phyloP scores from a whole-genome alignment of 2,113 vertebrate genomes.

The Gymnogyps californianus region DNA sequence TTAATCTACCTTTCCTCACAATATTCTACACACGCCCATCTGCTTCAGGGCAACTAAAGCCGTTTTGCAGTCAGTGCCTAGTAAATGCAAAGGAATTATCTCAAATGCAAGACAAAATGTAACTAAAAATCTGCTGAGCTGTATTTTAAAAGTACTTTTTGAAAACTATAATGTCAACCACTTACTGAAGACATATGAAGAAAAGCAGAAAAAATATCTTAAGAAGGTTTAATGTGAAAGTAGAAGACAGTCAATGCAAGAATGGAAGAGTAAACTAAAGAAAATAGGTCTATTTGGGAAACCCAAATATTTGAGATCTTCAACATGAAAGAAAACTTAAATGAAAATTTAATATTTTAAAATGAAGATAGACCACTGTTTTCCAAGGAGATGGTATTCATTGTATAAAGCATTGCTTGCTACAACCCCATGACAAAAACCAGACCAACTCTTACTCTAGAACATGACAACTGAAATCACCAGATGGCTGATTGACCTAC shows the following conservation, averaged over 20 bases:
- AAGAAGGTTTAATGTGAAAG: neutral
- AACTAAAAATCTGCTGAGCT: neutral
- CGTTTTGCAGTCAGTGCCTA: neutral
- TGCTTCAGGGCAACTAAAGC: neutral
- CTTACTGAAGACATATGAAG: neutral
- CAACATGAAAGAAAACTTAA: neutral
- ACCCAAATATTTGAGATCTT: neutral
- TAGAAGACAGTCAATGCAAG: neutral
- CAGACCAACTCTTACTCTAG: neutral
- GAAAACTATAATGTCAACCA: neutral
- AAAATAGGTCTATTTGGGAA: neutral
- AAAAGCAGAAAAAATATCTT: neutral
- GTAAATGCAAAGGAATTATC: neutral
- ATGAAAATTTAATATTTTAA: neutral
- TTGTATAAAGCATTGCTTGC: neutral
- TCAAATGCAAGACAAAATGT: neutral
- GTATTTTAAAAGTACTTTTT: neutral
- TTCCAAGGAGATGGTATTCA: neutral
- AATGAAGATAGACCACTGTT: neutral
- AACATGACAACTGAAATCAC: neutral
- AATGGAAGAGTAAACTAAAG: neutral
- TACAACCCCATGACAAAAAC: neutral
- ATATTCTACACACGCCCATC: neutral
- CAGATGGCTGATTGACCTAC: neutral
- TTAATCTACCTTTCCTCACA: neutral